Conservation (phyloP, 2,888 invertebrate species). For the Diadegma fenestrale region DNA sequence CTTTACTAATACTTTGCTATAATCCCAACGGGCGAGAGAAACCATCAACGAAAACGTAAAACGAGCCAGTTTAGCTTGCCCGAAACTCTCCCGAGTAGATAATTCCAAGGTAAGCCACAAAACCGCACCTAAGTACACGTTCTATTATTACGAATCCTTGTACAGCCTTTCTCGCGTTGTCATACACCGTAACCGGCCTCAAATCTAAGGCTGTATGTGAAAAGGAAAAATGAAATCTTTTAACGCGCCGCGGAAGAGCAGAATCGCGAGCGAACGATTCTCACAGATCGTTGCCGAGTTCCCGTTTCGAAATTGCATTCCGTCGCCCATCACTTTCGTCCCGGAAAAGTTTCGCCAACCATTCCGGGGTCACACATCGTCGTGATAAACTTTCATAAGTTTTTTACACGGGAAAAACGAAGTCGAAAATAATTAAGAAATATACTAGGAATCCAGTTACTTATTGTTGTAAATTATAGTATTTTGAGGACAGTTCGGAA, state of each 20-base stretch:
- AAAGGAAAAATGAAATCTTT: background rate
- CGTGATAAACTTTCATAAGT: background rate
- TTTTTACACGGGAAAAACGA: too few relatives aligned
- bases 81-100: slow-evolving; percentile 62
- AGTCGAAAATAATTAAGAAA: too few relatives aligned
- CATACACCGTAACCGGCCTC: slow-evolving; percentile 7
- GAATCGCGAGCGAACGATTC: background rate
- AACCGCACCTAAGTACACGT: slow-evolving; percentile 56
- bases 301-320: background rate
- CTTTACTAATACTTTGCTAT: slow-evolving; percentile 48
- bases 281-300: background rate
- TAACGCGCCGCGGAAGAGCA: background rate
- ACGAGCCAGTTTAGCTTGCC: slow-evolving; percentile 27
- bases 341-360: background rate
- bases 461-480: too few relatives aligned
- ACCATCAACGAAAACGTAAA: slow-evolving; percentile 35
- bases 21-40: slow-evolving; percentile 42
- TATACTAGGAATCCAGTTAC: too few relatives aligned
- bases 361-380: background rate
- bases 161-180: slow-evolving; percentile 44
- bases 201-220: background rate
- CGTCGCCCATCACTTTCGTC: background rate
- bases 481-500: too few relatives aligned
- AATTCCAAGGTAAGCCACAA: slow-evolving; percentile 65
- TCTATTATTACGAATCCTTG: slow-evolving; percentile 47